Evolutionary conservation across 2,113 vertebrate genomes (phyloP), one percentile per base, ranked within the genome.

Genomic region (Rousettus leschenaultii): DNA sequence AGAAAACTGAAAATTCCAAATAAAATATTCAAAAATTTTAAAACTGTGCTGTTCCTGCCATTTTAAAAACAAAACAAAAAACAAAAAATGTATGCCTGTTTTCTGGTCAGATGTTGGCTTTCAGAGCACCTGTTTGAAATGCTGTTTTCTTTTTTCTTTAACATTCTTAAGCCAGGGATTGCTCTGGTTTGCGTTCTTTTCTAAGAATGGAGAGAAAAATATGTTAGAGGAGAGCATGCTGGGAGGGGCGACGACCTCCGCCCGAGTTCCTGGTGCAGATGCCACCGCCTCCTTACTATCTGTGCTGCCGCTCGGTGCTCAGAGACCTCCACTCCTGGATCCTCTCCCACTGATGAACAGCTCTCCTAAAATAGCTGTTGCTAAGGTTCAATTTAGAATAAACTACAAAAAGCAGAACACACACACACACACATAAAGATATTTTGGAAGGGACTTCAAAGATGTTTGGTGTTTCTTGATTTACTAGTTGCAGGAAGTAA

Each of bases 401-500:
- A 73, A 83, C 45, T 24, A 48, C 43, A 45, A 61, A 38, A 91
- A 87, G 53, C 13, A 75, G 68, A 77, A 94, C 51, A 83, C 51
- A 14, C 48, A 51, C 13, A 51, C 15, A 73, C 16, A 28, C 15
- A 73, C 16, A 28, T 9, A 19, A 53, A 61, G 55, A 65, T 33
- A 15, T 43, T 53, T 77, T 55, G 71, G 45, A 43, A 77, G 28
- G 59, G 66, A 5, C 14, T 24, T 40, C 35, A 43, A 53, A n/a
- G 15, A n/a, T 6, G 0, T 65, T 68, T 30, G 61, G 21, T 53
- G 7, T 51, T 94, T 84, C 45, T 12, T 10, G 16, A 35, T 90
- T 73, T 94, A 88, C 80, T 94, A 40, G 28, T 38, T 45, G 8
- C 57, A 86, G 55, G 24, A 91, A 82, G 35, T 43, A 84, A 94